Conservation (phyloP, 2,797 vertebrate genomes). For the Notamacropus eugenii region DNA sequence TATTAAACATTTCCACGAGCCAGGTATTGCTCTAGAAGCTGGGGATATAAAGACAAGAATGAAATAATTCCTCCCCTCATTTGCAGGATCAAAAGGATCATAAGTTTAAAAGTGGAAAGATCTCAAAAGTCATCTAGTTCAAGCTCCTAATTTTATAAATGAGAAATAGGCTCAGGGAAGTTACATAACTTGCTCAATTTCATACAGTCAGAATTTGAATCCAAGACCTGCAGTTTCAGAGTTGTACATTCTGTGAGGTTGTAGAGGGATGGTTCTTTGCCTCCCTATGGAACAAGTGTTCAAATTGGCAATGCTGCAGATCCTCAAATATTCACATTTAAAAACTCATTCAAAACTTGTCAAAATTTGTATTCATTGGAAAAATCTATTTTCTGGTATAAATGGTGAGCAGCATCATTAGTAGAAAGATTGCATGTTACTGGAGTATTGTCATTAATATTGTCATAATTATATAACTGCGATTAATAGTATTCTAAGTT, state of each 20-base stretch:
- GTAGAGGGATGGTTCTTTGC: neutral
- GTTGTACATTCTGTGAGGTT: neutral
- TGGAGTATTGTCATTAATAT: neutral
- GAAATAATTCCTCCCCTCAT: neutral
- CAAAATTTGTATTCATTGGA: neutral
- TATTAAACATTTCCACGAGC: neutral
- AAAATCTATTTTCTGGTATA: neutral
- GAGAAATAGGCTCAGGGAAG: neutral
- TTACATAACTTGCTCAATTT: neutral
- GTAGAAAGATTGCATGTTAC: neutral
- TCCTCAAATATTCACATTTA: neutral
- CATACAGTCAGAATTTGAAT: neutral
- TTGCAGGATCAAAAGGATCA: neutral
- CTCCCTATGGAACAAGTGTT: neutral
- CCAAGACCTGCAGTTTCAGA: neutral
- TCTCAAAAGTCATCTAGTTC: neutral
- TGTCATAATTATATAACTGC: neutral
- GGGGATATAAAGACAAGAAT: neutral
- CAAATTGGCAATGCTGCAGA: neutral
- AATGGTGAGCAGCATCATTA: neutral
- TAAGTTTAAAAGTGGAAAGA: neutral
- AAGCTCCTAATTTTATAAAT: neutral
- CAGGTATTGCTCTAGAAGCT: neutral
- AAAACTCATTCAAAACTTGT: neutral
- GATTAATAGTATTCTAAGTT: neutral